phyloP scores from a whole-genome alignment of 2,888 invertebrate species.

The Ichneumoninae sp. region DNA sequence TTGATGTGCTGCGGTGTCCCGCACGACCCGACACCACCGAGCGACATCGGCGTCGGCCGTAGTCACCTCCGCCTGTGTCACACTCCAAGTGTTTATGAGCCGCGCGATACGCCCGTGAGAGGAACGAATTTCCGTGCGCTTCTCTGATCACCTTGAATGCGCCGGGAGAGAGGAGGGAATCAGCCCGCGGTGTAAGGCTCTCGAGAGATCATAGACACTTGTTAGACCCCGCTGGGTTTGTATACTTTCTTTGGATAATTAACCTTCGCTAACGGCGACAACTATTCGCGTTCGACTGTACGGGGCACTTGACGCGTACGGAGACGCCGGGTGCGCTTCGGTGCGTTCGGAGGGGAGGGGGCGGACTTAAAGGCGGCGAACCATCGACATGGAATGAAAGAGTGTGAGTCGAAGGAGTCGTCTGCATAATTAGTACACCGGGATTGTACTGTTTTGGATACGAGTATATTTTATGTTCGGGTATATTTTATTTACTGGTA shows the following conservation, averaged over 20 bases:
- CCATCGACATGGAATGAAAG: slow-evolving; percentile 27
- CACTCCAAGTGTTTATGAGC: slow-evolving; percentile 70
- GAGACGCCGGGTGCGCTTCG: not conserved
- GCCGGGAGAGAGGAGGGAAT: slow-evolving; percentile 42
- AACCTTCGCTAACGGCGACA: slow-evolving; percentile 66
- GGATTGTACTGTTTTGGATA: not conserved
- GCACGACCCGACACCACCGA: slow-evolving; percentile 76
- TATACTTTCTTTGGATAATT: slow-evolving; percentile 80
- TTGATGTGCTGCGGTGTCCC: slow-evolving; percentile 77
- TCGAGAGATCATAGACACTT: slow-evolving; percentile 28
- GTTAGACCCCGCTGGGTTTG: slow-evolving; percentile 66
- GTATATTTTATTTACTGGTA: not conserved
- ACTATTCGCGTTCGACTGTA: not conserved
- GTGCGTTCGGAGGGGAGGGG: not conserved
- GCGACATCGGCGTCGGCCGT: slow-evolving; percentile 78
- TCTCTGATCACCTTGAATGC: slow-evolving; percentile 76
- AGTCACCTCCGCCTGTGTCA: slow-evolving; percentile 72
- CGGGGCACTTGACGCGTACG: not conserved
- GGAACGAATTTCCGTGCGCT: slow-evolving; percentile 41
- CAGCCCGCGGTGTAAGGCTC: slow-evolving; percentile 10
- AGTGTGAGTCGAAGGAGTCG: not conserved
- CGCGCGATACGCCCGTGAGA: slow-evolving; percentile 21
- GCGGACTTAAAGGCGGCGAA: not conserved
- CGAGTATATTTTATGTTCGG: not conserved
- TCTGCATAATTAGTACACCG: not conserved